Base-by-base conservation (phyloP, 2,797 vertebrate genomes). In the Molossus alvarezi region DNA sequence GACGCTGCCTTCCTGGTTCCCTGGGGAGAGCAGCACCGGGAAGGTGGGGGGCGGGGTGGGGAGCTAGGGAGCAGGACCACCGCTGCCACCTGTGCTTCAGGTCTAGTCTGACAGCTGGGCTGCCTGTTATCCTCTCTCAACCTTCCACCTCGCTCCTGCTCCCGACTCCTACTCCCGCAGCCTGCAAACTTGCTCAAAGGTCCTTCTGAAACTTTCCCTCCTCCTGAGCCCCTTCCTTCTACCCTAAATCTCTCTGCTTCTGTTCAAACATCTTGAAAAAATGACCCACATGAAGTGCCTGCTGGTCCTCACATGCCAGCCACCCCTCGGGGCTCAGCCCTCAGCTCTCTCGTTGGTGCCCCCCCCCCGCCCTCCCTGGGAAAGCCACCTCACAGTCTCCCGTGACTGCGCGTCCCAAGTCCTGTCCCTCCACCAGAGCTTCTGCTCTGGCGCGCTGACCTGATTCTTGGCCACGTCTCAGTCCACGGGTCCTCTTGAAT, bases 11-110 rank as follows among this genome's bases (percentile, higher is more conserved):
- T 65, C 25, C 58, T 41, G 53, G 29, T 64, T 69, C 80, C 20
- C 41, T 29, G 25, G 27, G 21, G 33, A 60, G 76, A 29, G 53
- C 11, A 23, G 25, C 37, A 10, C 3, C 1, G 29, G 64, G 9
- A 1, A 33, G 33, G 33, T 33, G 29, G 29, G 29, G 62, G 27
- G 0, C 23, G 4, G 2, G 72, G 13, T 0, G 10, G 15, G 8
- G 23, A 0, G 1, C 33, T 33, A 33, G 33, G 33, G 33, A 25
- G 27, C 9, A 3, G 51, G 51, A 25, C 20, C 14, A 51, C 27
- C 9, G 41, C 9, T 27, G n/a, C 48, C 55, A 14, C 18, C 29
- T 25, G 29, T 5, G 11, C 25, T 48, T 11, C 72, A 23, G 29
- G 57, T 13, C 6, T 1, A n/a, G 6, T n/a, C 33, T 45, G 45